A percentile compares a stretch with the other conserved stretches of the same genome.
Conservation (phyloP, 2,113 vertebrate genomes). For the Rhodinocichla rosea region DNA sequence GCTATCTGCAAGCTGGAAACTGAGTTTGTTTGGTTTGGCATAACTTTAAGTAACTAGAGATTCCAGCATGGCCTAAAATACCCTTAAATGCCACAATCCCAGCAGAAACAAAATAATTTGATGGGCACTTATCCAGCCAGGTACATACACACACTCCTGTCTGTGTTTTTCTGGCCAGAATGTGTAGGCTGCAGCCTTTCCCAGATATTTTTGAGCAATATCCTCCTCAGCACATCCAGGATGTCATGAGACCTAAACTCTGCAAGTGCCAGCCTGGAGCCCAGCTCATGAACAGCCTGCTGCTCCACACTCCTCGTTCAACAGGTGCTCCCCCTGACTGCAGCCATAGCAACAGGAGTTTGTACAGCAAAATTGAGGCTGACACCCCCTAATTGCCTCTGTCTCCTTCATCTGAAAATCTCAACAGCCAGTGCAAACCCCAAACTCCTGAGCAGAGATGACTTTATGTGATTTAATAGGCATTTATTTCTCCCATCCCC, state of each 20-base stretch:
- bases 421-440: neutral
- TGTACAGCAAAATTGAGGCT: neutral
- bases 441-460: neutral
- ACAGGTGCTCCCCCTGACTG: neutral
- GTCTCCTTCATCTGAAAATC: neutral
- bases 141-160: neutral
- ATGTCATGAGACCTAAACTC: neutral
- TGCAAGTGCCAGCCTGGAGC: neutral
- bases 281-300: neutral
- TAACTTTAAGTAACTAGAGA: neutral
- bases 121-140: neutral
- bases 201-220: neutral
- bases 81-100: neutral
- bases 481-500: neutral
- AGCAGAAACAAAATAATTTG: neutral
- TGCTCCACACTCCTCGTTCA: neutral
- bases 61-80: neutral
- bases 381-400: neutral
- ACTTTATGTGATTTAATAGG: neutral
- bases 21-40: neutral
- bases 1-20: neutral
- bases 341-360: neutral
- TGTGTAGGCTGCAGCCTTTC: neutral
- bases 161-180: neutral
- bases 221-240: accelerated